phyloP scores from a whole-genome alignment of 2,888 invertebrate genomes.

The Drosophila trichaetosa region DNA sequence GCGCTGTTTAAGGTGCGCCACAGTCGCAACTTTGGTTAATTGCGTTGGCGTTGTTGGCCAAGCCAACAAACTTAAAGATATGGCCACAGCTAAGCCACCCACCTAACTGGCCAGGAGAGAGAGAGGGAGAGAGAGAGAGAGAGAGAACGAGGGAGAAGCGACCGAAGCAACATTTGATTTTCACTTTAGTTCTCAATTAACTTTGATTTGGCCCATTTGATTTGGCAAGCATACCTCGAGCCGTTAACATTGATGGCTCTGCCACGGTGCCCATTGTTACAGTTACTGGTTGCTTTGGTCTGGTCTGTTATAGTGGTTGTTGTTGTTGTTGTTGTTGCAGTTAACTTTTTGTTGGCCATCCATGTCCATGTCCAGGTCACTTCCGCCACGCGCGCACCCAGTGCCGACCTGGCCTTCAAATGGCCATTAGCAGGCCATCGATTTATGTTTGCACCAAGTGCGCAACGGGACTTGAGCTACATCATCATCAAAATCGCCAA shows the following conservation, averaged over 20 bases:
- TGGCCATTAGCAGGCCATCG: conserved; percentile 72
- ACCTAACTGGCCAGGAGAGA: not conserved
- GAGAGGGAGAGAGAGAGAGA: not conserved
- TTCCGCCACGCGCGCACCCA: conserved; percentile 64
- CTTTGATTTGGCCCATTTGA: conserved; percentile 81
- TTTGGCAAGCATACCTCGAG: conserved; percentile 51
- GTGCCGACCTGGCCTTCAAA: conserved; percentile 69
- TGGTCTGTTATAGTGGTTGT: conserved; percentile 1
- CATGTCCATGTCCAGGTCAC: conserved; percentile 69
- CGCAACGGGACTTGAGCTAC: conserved; percentile 45
- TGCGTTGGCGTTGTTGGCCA: conserved; percentile 70
- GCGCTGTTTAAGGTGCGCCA: conserved; percentile 65
- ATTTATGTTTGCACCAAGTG: conserved; percentile 67
- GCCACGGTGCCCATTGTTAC: conserved; percentile 38
- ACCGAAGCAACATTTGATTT: conserved; percentile 69
- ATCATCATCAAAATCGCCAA: conserved; percentile 31
- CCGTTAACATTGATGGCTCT: conserved; percentile 74
- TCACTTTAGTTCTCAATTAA: conserved; percentile 82
- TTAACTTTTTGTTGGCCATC: conserved; percentile 33
- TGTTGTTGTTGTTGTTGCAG: conserved; percentile 26
- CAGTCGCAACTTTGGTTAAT: conserved; percentile 73
- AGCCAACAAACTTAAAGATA: conserved; percentile 19
- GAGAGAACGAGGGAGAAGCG: not conserved
- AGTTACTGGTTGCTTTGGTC: conserved; percentile 8
- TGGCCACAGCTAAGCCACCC: not conserved